Base-by-base conservation (phyloP, 2,888 invertebrate species). In the Gari tellinella region DNA sequence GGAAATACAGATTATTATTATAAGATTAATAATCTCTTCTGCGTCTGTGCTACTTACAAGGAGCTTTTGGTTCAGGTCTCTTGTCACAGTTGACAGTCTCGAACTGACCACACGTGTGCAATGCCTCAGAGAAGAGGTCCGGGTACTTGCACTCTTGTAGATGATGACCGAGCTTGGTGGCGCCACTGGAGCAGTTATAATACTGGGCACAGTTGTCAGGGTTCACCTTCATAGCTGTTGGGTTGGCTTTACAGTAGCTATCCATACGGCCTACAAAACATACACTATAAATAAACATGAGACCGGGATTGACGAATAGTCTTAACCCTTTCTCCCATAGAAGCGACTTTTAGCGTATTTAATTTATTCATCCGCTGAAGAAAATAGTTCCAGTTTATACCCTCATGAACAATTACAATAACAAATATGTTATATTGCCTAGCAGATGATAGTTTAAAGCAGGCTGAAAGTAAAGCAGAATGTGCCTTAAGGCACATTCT, bases 131-230 rank as follows among this genome's bases (percentile, higher is more conserved):
- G 63, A 61, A 83, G 3, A 83, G 60, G 49, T 74, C 60, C 10
- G 83, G 83, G 51, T 83, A 83, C 1, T 43, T 43, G 61, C 83
- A 83, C 57, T 83, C 83, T 61, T 72, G 69, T 17, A 70, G 43
- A 51, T 67, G 81, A n/a, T 70, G 75, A 37, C 80, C 75, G 19
- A 69, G 40, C 26, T 61, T 60, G 8, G 79, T 51, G 1, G 61
- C 51, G 2, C 67, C 67, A 23, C 72, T 49, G 4, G 81, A 67
- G 46, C 83, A 83, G 53, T 80, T 76, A 43, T 61, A 81, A 38
- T 77, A 83, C 61, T 76, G 73, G 23, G 79, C 83, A 55, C 83
- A 83, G 61, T 83, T 83, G 19, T 66, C 68, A 0, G 74, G 45
- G 43, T 72, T 70, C 23, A 64, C 72, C 45, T 68, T 64, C 0